Conservation (phyloP, 2,113 vertebrate species). For the Galeopterus variegatus region DNA sequence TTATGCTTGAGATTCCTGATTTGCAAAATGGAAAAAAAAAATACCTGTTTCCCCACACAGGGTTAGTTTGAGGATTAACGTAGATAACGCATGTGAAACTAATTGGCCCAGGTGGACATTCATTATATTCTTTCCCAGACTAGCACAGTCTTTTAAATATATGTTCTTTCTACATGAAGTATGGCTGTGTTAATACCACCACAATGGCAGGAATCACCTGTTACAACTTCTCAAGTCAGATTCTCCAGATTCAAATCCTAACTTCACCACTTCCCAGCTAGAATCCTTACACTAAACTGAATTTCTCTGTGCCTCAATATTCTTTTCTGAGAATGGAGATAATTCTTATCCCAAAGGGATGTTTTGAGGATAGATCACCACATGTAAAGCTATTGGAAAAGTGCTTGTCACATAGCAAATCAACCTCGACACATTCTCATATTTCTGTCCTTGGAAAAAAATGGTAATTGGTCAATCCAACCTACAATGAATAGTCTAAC, state of each 20-base stretch:
- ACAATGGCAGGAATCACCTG: neutral
- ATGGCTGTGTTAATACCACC: neutral
- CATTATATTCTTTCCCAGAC: neutral
- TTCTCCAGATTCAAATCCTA: neutral
- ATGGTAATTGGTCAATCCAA: neutral
- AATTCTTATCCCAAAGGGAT: neutral
- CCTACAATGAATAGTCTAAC: neutral
- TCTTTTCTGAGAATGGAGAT: conserved; percentile 9
- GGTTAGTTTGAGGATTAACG: neutral
- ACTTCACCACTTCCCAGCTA: neutral
- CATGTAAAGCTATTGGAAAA: neutral
- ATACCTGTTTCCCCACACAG: neutral
- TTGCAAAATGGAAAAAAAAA: neutral
- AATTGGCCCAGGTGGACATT: neutral
- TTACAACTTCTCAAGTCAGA: neutral
- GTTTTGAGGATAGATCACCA: neutral
- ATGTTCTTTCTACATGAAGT: neutral
- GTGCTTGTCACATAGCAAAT: neutral
- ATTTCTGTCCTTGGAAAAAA: conserved; percentile 39
- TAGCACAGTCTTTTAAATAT: neutral
- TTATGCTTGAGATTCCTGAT: neutral
- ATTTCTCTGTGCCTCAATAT: neutral
- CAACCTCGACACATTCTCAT: neutral
- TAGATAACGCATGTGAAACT: neutral
- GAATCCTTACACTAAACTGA: neutral